phyloP scores from a whole-genome alignment of 2,888 invertebrate genomes.

The Alviniconcha strummeri region DNA sequence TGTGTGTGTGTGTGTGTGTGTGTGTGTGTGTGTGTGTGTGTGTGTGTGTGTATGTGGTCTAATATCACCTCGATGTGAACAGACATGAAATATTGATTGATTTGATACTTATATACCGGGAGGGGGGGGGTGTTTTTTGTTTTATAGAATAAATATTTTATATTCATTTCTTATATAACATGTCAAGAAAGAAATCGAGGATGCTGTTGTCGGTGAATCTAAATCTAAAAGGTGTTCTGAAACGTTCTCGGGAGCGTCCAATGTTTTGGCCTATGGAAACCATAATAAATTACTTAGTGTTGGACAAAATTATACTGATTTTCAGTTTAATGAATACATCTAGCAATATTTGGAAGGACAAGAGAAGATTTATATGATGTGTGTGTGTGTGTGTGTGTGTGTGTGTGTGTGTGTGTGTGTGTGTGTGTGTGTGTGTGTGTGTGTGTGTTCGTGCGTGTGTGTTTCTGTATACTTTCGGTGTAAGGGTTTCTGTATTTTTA shows the following conservation, averaged over 20 bases:
- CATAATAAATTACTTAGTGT: background rate
- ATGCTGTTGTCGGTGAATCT: too few relatives aligned
- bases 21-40: background rate
- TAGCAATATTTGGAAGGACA: background rate
- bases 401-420: slow-evolving; percentile 19
- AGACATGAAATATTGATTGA: too few relatives aligned
- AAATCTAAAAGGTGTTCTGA: too few relatives aligned
- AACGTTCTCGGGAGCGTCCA: background rate
- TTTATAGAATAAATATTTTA: too few relatives aligned
- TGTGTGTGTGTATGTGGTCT: background rate
- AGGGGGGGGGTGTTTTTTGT: too few relatives aligned
- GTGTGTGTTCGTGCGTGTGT: background rate
- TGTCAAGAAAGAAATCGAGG: too few relatives aligned
- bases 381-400: background rate
- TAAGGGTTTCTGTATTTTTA: too few relatives aligned
- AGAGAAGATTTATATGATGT: background rate
- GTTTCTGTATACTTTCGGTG: too few relatives aligned
- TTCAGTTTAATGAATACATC: too few relatives aligned
- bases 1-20: background rate
- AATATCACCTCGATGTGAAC: too few relatives aligned
- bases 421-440: slow-evolving; percentile 19
- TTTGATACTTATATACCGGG: too few relatives aligned
- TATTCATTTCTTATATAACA: too few relatives aligned
- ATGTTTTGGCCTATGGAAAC: background rate
- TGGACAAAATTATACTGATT: background rate